Evolutionary conservation across 2,113 vertebrate species (phyloP).

Genomic region (Actenoides hombroni): DNA sequence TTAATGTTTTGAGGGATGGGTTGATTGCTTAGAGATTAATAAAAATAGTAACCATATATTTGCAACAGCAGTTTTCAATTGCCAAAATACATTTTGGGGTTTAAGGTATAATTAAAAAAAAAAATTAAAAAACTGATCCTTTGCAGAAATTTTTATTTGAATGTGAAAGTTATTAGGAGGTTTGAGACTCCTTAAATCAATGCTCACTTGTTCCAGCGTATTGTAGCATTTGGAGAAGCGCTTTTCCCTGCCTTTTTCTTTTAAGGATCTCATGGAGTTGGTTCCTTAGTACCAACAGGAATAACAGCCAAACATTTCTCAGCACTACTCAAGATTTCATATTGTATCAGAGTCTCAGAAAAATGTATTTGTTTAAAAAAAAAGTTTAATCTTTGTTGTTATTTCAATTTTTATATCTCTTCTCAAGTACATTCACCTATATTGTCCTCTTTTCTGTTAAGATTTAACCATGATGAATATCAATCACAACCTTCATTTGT

Average conservation of each 20-base stretch:
- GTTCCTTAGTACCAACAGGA: background rate
- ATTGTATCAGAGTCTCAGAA: background rate
- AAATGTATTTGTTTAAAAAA: background rate
- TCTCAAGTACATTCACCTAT: background rate
- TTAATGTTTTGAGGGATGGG: background rate
- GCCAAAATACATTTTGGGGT: background rate
- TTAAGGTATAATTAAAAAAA: background rate
- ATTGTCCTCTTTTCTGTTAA: background rate
- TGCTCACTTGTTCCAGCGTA: background rate
- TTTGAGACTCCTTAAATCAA: background rate
- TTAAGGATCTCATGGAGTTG: background rate
- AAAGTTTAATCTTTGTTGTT: background rate
- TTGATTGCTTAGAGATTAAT: background rate
- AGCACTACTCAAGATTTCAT: background rate
- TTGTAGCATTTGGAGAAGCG: background rate
- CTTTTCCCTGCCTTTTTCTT: background rate
- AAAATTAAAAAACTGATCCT: background rate
- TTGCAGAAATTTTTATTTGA: background rate
- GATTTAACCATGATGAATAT: background rate
- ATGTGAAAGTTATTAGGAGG: background rate
- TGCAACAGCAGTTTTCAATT: background rate
- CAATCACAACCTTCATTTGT: slow-evolving; percentile 14
- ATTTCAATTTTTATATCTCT: background rate
- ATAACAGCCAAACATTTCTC: background rate
- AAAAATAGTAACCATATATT: background rate